Conservation (phyloP, 2,888 invertebrate species). For the Mongoloraphidia duomilia region DNA sequence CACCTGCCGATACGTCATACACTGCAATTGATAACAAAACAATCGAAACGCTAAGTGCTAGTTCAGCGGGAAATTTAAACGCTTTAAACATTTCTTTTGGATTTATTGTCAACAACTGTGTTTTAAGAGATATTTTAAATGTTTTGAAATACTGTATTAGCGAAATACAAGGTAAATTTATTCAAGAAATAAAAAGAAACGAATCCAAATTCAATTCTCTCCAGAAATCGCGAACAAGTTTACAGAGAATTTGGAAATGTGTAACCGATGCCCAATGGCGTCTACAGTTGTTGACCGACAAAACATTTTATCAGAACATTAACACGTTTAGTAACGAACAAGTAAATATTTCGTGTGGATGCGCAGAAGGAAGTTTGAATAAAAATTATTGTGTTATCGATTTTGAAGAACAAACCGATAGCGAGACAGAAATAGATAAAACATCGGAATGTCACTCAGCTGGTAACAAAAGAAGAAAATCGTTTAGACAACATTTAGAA, state of each 20-base stretch:
- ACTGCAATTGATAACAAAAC: no score
- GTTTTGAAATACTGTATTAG: constrained; percentile 40
- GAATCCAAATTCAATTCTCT: constrained; percentile 13
- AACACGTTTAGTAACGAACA: constrained; percentile 25
- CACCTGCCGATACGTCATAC: no score
- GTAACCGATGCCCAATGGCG: constrained; percentile 59
- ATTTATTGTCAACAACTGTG: constrained; percentile 44
- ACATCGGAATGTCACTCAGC: constrained; percentile 18
- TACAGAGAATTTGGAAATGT: constrained; percentile 25
- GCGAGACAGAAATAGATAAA: constrained; percentile 18
- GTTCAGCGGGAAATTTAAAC: not conserved
- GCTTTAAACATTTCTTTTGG: constrained; percentile 26
- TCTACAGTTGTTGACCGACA: constrained; percentile 48
- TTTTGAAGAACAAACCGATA: constrained; percentile 13
- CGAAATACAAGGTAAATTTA: constrained; percentile 30
- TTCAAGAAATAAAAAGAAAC: constrained; percentile 22
- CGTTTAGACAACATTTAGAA: not conserved
- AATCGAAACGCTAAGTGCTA: no score
- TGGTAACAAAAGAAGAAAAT: constrained; percentile 11
- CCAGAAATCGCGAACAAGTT: constrained; percentile 14
- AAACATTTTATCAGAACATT: constrained; percentile 34
- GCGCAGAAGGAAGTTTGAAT: constrained; percentile 18
- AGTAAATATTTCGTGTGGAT: constrained; percentile 15
- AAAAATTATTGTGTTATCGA: constrained; percentile 7
- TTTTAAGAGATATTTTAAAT: constrained; percentile 41